Evolutionary conservation across 2,888 invertebrate genomes (phyloP).

Genomic region (Ethmia dodecea): DNA sequence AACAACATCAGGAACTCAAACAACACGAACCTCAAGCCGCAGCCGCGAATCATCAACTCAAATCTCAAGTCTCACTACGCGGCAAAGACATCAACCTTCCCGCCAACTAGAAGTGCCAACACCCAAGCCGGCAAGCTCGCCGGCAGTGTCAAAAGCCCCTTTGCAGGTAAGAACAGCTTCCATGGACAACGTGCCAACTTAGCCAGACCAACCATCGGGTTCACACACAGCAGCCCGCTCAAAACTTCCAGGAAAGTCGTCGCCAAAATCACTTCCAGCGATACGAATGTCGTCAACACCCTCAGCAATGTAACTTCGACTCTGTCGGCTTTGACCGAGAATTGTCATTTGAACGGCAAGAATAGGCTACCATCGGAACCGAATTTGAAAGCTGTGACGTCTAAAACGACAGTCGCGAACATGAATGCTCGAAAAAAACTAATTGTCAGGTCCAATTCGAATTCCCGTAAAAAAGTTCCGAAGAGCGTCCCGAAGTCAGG

Average conservation of each 20-base stretch:
- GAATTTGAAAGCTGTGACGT: conserved; percentile 43
- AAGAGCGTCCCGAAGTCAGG: conserved; percentile 48
- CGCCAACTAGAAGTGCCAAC: conserved; percentile 66
- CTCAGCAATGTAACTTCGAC: conserved; percentile 61
- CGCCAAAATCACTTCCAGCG: conserved; percentile 39
- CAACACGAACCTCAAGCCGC: conserved; percentile 61
- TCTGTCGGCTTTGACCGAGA: conserved; percentile 61
- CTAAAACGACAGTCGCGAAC: conserved; percentile 37
- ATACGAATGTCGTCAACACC: conserved; percentile 40
- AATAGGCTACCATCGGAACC: conserved; percentile 61
- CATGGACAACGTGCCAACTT: conserved; percentile 67
- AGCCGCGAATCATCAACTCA: conserved; percentile 44
- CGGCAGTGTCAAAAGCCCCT: conserved; percentile 43
- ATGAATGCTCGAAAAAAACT: conserved; percentile 57
- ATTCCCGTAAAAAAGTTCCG: conserved; percentile 58
- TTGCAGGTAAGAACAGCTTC: conserved; percentile 50
- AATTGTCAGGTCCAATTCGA: conserved; percentile 62
- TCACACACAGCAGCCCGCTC: conserved; percentile 56
- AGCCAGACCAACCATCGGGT: conserved; percentile 51
- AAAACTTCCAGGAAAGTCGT: conserved; percentile 59
- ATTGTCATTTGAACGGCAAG: conserved; percentile 67
- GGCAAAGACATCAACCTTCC: conserved; percentile 65
- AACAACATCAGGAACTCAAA: conserved; percentile 61
- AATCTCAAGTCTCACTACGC: conserved; percentile 55
- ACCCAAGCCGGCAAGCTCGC: conserved; percentile 47